A percentile compares a stretch with the other conserved stretches of the same genome.
These are phyloP conservation scores for Corynorhinus townsendii DNA, from an alignment of 2,113 vertebrate genomes.

Conservation along the genomic window DNA sequence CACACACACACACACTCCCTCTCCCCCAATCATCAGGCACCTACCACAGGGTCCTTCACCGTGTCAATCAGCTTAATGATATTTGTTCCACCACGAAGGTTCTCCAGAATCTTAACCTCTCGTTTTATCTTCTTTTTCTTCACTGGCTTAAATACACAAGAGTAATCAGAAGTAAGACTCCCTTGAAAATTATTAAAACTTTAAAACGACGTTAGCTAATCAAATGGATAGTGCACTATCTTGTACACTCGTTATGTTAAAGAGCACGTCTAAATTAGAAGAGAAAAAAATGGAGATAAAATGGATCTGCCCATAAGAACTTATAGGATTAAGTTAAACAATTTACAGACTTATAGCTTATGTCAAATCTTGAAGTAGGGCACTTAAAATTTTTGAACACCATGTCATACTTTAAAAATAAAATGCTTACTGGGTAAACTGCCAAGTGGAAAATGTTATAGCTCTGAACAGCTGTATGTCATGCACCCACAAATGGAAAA, in stretches of 20 bases:
- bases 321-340: constrained; percentile 17
- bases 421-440: constrained; percentile 47
- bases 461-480: constrained; percentile 53
- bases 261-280: not conserved
- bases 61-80: constrained; percentile 98
- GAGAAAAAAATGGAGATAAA: not conserved
- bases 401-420: constrained; percentile 68
- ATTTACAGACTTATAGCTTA: not conserved
- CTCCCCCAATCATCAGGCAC: constrained; percentile 59
- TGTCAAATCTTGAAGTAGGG: constrained; percentile 35
- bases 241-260: not conserved
- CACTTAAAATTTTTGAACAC: constrained; percentile 40
- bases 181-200: constrained; percentile 69
- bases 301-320: not conserved
- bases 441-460: constrained; percentile 35
- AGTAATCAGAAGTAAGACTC: constrained; percentile 81
- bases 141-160: constrained; percentile 92
- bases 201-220: constrained; percentile 33
- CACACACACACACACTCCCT: not conserved
- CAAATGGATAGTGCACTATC: not conserved
- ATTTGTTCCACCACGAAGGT: constrained; percentile 97
- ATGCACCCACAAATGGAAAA: constrained; percentile 40
- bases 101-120: constrained; percentile 99
- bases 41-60: constrained; percentile 98
- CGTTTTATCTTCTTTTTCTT: constrained; percentile 99